Percentiles rank a stretch among this genome's conserved stretches.
These are phyloP conservation scores for Hydrolagus affinis DNA, from an alignment of 2,113 vertebrate genomes.

Conservation along the genomic window DNA sequence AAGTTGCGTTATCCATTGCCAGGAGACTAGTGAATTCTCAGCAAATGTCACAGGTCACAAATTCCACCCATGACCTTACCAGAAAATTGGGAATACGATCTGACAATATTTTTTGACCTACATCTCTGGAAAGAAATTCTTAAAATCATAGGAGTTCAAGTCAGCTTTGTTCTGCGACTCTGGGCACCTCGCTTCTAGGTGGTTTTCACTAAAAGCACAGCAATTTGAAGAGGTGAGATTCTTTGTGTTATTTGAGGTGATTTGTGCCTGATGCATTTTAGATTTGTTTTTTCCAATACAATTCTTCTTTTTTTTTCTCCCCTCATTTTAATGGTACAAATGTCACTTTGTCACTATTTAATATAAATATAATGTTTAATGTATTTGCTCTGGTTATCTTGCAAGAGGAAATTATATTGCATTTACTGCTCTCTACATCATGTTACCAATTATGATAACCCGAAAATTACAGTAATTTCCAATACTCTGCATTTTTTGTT, in stretches of 20 bases:
- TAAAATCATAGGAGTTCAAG: background rate
- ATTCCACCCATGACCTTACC: background rate
- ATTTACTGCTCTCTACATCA: too few species aligned
- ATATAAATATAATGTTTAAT: too few species aligned
- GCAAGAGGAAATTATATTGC: too few species aligned
- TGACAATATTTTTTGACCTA: slow-evolving; percentile 6
- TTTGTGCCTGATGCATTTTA: background rate
- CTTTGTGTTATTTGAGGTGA: background rate
- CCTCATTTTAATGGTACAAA: background rate
- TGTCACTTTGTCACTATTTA: too few species aligned
- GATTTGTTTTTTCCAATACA: background rate
- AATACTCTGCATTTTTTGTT: too few species aligned
- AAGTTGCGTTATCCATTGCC: background rate
- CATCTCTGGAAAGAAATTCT: background rate
- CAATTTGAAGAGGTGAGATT: background rate
- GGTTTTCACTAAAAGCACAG: background rate
- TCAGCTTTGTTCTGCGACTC: background rate
- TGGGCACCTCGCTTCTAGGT: background rate
- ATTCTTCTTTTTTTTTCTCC: background rate
- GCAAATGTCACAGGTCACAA: slow-evolving; percentile 1
- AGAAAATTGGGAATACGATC: slow-evolving; percentile 11
- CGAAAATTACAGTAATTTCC: too few species aligned
- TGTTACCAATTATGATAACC: too few species aligned
- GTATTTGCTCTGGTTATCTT: too few species aligned
- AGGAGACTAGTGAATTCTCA: background rate